A percentile compares a stretch with the other conserved stretches of the same genome.
These are phyloP conservation scores for Echeneis naucrates DNA, from an alignment of 2,797 vertebrate genomes.

Conservation along the genomic window DNA sequence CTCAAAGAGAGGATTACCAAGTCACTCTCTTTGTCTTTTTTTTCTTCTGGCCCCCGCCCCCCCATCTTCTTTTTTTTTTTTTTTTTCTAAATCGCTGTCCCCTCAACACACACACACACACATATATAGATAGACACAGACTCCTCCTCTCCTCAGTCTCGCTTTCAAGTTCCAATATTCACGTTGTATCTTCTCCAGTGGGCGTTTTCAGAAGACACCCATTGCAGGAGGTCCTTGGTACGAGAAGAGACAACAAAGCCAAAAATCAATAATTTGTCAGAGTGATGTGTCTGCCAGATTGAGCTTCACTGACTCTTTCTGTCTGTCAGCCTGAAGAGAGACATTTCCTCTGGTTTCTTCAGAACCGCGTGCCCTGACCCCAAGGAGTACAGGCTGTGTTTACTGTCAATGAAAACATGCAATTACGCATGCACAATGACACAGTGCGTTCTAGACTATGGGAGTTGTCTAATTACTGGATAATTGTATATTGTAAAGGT, in stretches of 20 bases:
- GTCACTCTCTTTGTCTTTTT: conserved; percentile 44
- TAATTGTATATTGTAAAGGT: conserved; percentile 67
- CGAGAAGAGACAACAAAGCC: conserved; percentile 55
- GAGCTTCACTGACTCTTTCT: conserved; percentile 38
- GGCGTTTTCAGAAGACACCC: conserved; percentile 52
- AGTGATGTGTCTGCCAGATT: conserved; percentile 45
- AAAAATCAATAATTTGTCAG: conserved; percentile 76
- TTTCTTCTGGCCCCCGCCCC: no score
- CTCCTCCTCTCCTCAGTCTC: conserved; percentile 15
- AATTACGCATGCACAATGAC: conserved; percentile 71
- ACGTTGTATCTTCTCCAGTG: conserved; percentile 51
- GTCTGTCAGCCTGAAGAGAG: conserved; percentile 46
- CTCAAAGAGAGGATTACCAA: conserved; percentile 74
- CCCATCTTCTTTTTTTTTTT: conserved; percentile 25
- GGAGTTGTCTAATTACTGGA: conserved; percentile 69
- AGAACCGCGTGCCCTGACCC: conserved; percentile 46
- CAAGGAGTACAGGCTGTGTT: conserved; percentile 50
- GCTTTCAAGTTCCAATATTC: conserved; percentile 61
- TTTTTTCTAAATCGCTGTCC: conserved; percentile 17
- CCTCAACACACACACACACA: conserved; percentile 2
- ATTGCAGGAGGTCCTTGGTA: conserved; percentile 57
- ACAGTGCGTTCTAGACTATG: conserved; percentile 56
- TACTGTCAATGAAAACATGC: conserved; percentile 65
- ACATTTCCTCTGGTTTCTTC: conserved; percentile 49
- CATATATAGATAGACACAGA: conserved; percentile 10